Evolutionary conservation across 2,888 invertebrate species (phyloP).

Genomic region (Digitonthophagus gazella): DNA sequence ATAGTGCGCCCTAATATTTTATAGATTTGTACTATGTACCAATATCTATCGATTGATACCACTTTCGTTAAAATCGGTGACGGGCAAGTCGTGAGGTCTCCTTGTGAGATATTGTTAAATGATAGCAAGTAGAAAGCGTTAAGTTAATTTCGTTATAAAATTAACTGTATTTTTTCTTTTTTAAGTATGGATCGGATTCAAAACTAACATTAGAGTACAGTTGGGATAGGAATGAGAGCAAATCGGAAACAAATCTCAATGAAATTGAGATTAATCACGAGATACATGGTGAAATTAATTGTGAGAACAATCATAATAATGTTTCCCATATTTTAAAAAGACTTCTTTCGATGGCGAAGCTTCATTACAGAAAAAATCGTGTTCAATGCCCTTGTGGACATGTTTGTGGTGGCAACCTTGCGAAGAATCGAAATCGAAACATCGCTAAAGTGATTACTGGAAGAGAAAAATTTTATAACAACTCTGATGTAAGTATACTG

Average conservation of each 20-base stretch:
- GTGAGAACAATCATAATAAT: slow-evolving; percentile 29
- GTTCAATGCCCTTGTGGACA: slow-evolving; percentile 60
- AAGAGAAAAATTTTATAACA: slow-evolving; percentile 23
- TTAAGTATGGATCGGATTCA: slow-evolving; percentile 70
- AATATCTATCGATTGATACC: too few relatives aligned
- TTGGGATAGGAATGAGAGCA: slow-evolving; percentile 57
- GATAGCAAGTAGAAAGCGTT: too few relatives aligned
- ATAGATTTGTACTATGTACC: too few relatives aligned
- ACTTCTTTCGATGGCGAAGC: slow-evolving; percentile 57
- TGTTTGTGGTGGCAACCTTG: slow-evolving; percentile 47
- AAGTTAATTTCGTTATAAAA: too few relatives aligned
- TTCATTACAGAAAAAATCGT: slow-evolving; percentile 47
- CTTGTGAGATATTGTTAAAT: too few relatives aligned
- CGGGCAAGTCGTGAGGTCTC: too few relatives aligned
- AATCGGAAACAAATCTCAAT: slow-evolving; percentile 21
- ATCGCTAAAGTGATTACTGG: neutral
- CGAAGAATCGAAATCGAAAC: slow-evolving; percentile 11
- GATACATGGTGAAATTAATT: slow-evolving; percentile 40
- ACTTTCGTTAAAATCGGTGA: too few relatives aligned
- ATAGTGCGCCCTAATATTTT: too few relatives aligned
- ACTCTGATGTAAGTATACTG: slow-evolving; percentile 22
- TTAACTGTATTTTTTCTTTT: slow-evolving; percentile 27
- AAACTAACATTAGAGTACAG: slow-evolving; percentile 76
- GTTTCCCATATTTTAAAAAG: slow-evolving; percentile 53
- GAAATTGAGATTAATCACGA: slow-evolving; percentile 34